Base-by-base conservation (phyloP, 2,113 vertebrate genomes). In the Urocynchramus pylzowi region DNA sequence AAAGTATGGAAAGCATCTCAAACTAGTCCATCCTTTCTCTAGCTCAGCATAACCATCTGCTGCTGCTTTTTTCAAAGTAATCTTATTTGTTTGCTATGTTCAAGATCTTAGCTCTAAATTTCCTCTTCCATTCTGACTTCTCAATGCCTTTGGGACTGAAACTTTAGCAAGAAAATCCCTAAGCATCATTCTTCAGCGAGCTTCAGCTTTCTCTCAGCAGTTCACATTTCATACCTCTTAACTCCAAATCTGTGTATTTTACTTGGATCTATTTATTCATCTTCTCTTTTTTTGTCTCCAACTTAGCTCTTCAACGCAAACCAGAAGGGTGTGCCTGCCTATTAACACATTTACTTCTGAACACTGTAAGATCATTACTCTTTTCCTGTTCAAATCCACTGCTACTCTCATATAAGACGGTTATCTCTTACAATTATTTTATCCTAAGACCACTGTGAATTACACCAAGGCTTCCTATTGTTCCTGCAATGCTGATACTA, bases 321-420 rank as follows among this genome's bases (percentile, higher is more conserved):
- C 20, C 14, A 45, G 50, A 47, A 75, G 12, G 26, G 8, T 23
- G 30, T 50, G 13, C 17, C 60, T 79, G 57, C 54, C 50, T 61
- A 23, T 3, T 26, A 68, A 49, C 24, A 70, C 3, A 22, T 49
- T 64, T 42, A 56, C 19, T 69, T 76, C 39, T 68, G 18, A 79
- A 83, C 23, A n/a, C 59, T 53, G 1, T 14, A 84, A 70, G 6
- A 61, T 42, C 18, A 41, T 31, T n/a, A 41, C 30, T 64, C 52
- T 84, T 37, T 71, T 70, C 39, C 61, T 54, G n/a, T 45, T 73
- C 57, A 90, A 79, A 87, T 56, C 27, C 37, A 60, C 5, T 30
- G 44, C 23, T 67, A 17, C 23, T 78, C 54, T 81, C 12, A 2
- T n/a, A 37, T 47, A 60, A 76, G 11, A 41, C 0, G 0, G 10